phyloP scores from a whole-genome alignment of 2,797 vertebrate genomes.

The Rhinoraja longicauda region DNA sequence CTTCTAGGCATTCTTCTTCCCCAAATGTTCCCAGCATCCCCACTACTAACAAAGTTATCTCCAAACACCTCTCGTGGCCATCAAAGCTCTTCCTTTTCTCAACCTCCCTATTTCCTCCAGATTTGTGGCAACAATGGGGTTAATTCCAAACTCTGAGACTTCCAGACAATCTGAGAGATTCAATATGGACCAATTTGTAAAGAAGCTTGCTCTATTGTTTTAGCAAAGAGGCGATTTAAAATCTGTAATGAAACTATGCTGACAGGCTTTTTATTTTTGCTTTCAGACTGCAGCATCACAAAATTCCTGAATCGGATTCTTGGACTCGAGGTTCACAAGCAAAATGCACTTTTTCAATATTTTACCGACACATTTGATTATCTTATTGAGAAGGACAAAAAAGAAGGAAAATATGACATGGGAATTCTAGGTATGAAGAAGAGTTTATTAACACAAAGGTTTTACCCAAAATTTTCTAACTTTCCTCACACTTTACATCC shows the following conservation, averaged over 20 bases:
- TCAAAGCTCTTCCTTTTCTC: not conserved
- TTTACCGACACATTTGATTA: conserved; percentile 96
- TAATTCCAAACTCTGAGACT: not conserved
- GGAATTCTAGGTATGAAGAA: conserved; percentile 80
- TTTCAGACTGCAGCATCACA: conserved; percentile 87
- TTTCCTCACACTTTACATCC: not conserved
- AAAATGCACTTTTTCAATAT: conserved; percentile 94
- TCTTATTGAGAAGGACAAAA: conserved; percentile 91
- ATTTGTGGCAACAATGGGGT: not conserved
- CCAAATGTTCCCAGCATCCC: no score
- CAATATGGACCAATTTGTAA: not conserved
- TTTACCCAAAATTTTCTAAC: no score
- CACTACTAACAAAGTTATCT: not conserved
- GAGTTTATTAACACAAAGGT: not conserved
- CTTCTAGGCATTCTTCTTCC: no score
- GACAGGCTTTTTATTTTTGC: not conserved
- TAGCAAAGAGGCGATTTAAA: not conserved
- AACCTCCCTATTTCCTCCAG: not conserved
- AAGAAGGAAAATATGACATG: conserved; percentile 98
- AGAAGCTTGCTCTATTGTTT: not conserved
- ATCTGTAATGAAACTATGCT: not conserved
- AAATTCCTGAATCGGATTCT: conserved; percentile 97
- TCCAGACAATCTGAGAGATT: not conserved
- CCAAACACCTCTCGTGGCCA: not conserved
- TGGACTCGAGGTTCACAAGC: conserved; percentile 93